Base-by-base conservation (phyloP, 1,140 invertebrate genomes). In the Achatina immaculata region DNA sequence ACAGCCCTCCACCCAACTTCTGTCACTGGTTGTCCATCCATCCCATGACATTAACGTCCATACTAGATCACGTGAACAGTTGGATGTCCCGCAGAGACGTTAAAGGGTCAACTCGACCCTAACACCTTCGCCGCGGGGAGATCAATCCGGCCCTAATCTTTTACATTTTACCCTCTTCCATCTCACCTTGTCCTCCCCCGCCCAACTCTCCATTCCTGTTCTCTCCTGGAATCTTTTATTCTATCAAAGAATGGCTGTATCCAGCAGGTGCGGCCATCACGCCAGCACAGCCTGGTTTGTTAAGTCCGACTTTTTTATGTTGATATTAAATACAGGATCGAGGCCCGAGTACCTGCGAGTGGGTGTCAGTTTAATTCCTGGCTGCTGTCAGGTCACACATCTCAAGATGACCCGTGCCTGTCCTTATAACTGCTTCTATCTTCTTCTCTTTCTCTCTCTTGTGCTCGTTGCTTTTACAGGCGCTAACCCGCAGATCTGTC, bases 281-380 rank as follows among this genome's bases (percentile, higher is more conserved):
- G 58, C 58, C 31, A 62, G 31, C 58, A 62, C 58, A n/a, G n/a
- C 58, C n/a, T 28, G 28, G 58, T n/a, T 62, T 62, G 58, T 31
- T 28, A n/a, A 62, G 58, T 62, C 58, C 58, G 58, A 62, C 31
- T 62, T 31, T 34, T 62, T n/a, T 31, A 31, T 62, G n/a, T 62
- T 62, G 58, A 62, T n/a, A n/a, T 62, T 62, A 62, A 62, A 62
- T 62, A 62, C 58, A 31, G 58, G 58, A 62, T 62, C 58, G 58
- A n/a, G 58, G 28, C 31, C 58, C 21, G 58, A 62, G 58, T 62
- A 28, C 16, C 58, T 62, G 28, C 31, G 28, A 62, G 58, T 31
- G 58, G 58, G 31, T n/a, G 58, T 62, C 58, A 62, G 58, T 62
- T 62, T 62, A 62, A 62, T 62, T 62, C 31, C 31, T 62, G n/a